Evolutionary conservation across 2,888 invertebrate species (phyloP), one percentile per base, ranked within the genome.

Genomic region (Stomorhina lunata): DNA sequence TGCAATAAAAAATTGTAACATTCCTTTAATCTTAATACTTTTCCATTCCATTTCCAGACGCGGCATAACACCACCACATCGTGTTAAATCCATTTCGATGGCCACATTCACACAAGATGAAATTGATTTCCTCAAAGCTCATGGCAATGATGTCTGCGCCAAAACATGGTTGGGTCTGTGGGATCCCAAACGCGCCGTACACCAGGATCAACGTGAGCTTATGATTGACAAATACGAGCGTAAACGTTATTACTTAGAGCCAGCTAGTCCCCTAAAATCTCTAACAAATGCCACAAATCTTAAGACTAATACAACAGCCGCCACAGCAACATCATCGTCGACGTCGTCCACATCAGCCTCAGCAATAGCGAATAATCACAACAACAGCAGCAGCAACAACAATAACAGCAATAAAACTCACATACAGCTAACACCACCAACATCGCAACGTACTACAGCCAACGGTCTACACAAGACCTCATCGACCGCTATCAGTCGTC

Each of bases 61-160:
- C 89, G 99, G 99, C 71, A 92, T 99, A 85, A 99, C 98, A 88
- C 99, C 99, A 83, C 99, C 99, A 86, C 99, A 99, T 92, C 94
- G 99, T 85, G 98, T 99, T 84, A 99, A 99, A 92, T 99, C 99
- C 68, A 98, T 99, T 88, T 98, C 98, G 40, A 99, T 99, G 98
- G 97, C 99, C 83, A 97, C 97, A 87, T 99, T 99, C 92, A 97
- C 96, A 80, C 94, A 95, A 86, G 99, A 99, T 87, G 99, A 99
- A 92, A 95, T 99, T 89, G 97, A 98, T 89, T 95, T 96, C 89
- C 93, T 99, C 86, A 95, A 95, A 92, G 93, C 94, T 84, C 95
- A 95, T 91, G 99, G 99, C 86, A 99, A 99, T 92, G 97, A 98
- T 93, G 95, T 96, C 89, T 98, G 98, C 92, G 94, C 95, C 89